These are phyloP conservation scores for Trachythela sp. DNA, from an alignment of 64 coral and sea anemone genomes.

Conservation along the genomic window DNA sequence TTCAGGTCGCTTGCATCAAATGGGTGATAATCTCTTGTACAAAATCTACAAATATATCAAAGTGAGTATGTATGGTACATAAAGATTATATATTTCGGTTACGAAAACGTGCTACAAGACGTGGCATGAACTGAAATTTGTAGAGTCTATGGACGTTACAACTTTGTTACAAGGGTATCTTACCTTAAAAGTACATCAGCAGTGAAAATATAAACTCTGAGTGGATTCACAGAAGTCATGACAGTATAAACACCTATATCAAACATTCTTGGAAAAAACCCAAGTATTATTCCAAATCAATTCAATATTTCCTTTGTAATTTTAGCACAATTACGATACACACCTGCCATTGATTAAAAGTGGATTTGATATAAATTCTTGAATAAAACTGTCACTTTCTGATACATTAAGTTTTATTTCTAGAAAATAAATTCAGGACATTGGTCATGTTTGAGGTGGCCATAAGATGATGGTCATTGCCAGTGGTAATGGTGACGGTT, in stretches of 20 bases:
- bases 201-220: slow-evolving; percentile 88
- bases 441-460: neutral
- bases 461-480: slow-evolving; percentile 26
- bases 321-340: neutral
- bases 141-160: too few species aligned
- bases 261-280: slow-evolving; percentile 72
- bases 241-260: slow-evolving; percentile 93
- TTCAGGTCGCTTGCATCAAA: slow-evolving; percentile 61
- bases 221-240: slow-evolving; percentile 79
- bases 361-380: slow-evolving; percentile 83
- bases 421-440: slow-evolving; percentile 17
- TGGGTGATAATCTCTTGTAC: slow-evolving; percentile 66
- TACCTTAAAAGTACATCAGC: slow-evolving; percentile 84
- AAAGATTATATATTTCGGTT: too few species aligned
- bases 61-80: too few species aligned
- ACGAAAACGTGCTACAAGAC: too few species aligned
- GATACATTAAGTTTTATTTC: slow-evolving; percentile 67
- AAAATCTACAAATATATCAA: slow-evolving; percentile 68
- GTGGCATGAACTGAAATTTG: too few species aligned
- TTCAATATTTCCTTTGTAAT: neutral
- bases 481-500: slow-evolving; percentile 28
- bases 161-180: too few species aligned
- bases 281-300: neutral
- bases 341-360: slow-evolving; percentile 75
- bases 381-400: slow-evolving; percentile 69